A percentile compares a stretch with the other conserved stretches of the same genome.
Conservation (phyloP, 2,888 invertebrate genomes). For the Pilophorus perplexus region DNA sequence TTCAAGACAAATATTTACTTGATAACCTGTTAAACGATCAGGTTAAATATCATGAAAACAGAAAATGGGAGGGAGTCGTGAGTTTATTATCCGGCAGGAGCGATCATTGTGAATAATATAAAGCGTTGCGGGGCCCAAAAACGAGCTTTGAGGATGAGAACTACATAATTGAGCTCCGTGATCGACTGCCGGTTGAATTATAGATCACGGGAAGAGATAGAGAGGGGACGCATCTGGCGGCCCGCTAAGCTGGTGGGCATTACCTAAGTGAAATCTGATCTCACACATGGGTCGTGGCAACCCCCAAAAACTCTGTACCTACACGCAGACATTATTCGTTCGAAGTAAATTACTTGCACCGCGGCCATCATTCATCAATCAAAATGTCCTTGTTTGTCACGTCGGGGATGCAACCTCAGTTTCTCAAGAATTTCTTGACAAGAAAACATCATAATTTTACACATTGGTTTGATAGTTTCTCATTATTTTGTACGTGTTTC, state of each 20-base stretch:
- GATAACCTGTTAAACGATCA: constrained; percentile 11
- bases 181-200: constrained; percentile 35
- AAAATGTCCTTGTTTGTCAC: no score
- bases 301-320: no score
- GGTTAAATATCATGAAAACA: constrained; percentile 11
- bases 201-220: constrained; percentile 28
- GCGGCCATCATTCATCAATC: no score
- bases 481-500: constrained; percentile 19
- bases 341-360: no score
- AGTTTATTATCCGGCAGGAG: constrained; percentile 21
- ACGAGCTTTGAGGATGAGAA: constrained; percentile 36
- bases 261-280: constrained; percentile 39
- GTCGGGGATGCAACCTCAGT: no score
- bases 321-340: no score
- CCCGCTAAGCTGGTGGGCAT: constrained; percentile 32
- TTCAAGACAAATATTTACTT: constrained; percentile 7
- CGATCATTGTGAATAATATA: constrained; percentile 15
- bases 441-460: no score
- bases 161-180: constrained; percentile 27
- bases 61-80: constrained; percentile 1
- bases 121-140: constrained; percentile 13
- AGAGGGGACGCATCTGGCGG: constrained; percentile 25
- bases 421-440: no score
- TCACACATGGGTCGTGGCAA: constrained; percentile 27
- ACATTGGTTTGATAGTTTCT: no score